Evolutionary conservation across 2,888 invertebrate genomes (phyloP).

Genomic region (Hyalella azteca): DNA sequence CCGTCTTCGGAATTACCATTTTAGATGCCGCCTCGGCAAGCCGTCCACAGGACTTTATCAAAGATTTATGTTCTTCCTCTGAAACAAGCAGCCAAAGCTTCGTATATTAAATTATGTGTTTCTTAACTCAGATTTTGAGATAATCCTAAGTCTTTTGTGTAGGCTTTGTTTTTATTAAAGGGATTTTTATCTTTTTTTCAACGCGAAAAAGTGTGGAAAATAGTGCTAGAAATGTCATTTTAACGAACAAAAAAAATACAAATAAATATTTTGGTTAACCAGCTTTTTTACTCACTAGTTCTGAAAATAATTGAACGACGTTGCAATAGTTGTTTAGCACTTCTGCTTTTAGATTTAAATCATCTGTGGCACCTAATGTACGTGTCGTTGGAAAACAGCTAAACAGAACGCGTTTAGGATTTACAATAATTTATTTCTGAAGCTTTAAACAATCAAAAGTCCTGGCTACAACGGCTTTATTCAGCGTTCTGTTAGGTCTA

Average conservation of each 20-base stretch:
- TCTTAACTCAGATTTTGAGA: background rate
- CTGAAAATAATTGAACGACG: no score
- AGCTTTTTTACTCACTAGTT: no score
- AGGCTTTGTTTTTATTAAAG: background rate
- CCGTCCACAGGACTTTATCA: background rate
- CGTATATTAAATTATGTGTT: background rate
- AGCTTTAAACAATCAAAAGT: background rate
- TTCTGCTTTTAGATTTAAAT: no score
- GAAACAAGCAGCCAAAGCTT: background rate
- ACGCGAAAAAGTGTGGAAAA: background rate
- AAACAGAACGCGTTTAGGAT: no score
- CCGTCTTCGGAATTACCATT: slow-evolving; percentile 25
- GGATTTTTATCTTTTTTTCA: background rate
- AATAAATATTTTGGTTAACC: no score
- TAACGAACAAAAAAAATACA: background rate
- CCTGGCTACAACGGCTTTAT: background rate
- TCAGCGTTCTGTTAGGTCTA: background rate
- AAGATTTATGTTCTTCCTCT: background rate
- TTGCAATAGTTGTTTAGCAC: no score
- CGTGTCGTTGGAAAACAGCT: no score
- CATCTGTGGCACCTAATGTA: no score
- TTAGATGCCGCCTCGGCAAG: slow-evolving; percentile 10
- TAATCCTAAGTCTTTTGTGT: background rate
- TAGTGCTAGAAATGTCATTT: background rate
- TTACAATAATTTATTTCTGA: no score